phyloP scores from a whole-genome alignment of 2,888 invertebrate genomes.

The Coleophora deauratella region DNA sequence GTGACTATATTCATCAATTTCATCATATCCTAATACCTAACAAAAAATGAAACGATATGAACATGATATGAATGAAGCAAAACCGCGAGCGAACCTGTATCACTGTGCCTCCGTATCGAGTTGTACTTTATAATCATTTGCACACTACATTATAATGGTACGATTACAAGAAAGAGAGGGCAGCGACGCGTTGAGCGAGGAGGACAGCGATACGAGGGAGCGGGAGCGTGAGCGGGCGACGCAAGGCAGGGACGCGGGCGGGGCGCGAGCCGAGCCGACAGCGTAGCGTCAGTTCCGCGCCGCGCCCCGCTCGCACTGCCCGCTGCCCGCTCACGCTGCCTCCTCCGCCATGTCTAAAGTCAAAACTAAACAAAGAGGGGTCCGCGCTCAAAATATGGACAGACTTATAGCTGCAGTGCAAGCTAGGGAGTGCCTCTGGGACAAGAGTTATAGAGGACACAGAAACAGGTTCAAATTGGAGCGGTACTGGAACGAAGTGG shows the following conservation, averaged over 20 bases:
- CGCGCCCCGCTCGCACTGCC: conserved; percentile 35
- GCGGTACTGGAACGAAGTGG: conserved; percentile 67
- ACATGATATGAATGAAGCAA: too few species aligned
- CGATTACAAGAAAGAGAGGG: too few species aligned
- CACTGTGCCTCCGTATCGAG: too few species aligned
- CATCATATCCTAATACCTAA: too few species aligned
- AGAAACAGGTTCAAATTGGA: conserved; percentile 63
- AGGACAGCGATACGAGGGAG: conserved; percentile 39
- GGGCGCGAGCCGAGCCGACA: conserved; percentile 19
- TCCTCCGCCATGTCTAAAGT: conserved; percentile 46
- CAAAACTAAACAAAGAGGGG: conserved; percentile 47
- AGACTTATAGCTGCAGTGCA: conserved; percentile 66
- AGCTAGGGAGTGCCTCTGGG: conserved; percentile 64
- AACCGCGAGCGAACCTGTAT: too few species aligned
- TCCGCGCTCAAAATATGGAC: conserved; percentile 59
- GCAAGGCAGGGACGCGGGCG: conserved; percentile 24
- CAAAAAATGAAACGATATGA: too few species aligned
- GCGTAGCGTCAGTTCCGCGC: conserved; percentile 35
- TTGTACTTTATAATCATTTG: too few species aligned
- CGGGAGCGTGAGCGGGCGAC: conserved; percentile 36
- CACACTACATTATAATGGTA: too few species aligned
- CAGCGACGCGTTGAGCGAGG: conserved; percentile 48
- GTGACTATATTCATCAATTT: too few species aligned
- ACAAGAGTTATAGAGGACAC: conserved; percentile 60
- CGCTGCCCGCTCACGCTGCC: conserved; percentile 35